A percentile compares a stretch with the other conserved stretches of the same genome.
Evolutionary conservation across 1,140 invertebrate species (phyloP).

Genomic region (Octopus sinensis): DNA sequence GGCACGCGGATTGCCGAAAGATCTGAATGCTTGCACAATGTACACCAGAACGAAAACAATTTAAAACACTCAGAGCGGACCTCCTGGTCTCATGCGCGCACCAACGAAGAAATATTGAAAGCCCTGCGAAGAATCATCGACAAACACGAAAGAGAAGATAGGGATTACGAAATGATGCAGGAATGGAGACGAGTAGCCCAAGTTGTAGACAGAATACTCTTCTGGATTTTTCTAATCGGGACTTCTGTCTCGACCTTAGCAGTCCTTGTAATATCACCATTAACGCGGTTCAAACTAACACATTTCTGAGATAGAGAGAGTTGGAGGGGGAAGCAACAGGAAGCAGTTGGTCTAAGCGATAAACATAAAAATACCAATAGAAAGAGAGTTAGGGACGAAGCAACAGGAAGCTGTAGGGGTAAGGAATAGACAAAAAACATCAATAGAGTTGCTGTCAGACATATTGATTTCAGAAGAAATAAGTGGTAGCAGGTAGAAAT

Average conservation of each 20-base stretch:
- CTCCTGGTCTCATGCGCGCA: conserved; percentile 20
- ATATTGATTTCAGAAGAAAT: not conserved
- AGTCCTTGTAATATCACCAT: conserved; percentile 54
- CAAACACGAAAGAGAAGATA: conserved; percentile 38
- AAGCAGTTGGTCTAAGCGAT: not conserved
- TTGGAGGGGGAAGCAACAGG: not conserved
- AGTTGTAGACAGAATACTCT: conserved; percentile 63
- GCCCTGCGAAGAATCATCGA: conserved; percentile 47
- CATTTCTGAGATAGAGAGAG: not conserved
- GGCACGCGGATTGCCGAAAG: conserved; percentile 7
- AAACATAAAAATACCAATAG: not conserved
- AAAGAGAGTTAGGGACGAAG: not conserved
- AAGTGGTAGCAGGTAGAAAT: not conserved
- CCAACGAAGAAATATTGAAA: conserved; percentile 48
- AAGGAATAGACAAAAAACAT: not conserved
- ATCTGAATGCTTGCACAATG: not conserved
- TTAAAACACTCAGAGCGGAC: not conserved
- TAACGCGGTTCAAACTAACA: conserved; percentile 22
- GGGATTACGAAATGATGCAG: conserved; percentile 53
- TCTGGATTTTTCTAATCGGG: conserved; percentile 63
- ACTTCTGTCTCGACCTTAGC: conserved; percentile 60
- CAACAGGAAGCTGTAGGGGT: not conserved
- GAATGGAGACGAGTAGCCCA: conserved; percentile 64
- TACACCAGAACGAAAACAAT: not conserved
- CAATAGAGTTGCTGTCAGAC: not conserved